Percentiles rank a stretch among this genome's conserved stretches.
Conservation (phyloP, 2,888 invertebrate species). For the Melanostoma scalare region DNA sequence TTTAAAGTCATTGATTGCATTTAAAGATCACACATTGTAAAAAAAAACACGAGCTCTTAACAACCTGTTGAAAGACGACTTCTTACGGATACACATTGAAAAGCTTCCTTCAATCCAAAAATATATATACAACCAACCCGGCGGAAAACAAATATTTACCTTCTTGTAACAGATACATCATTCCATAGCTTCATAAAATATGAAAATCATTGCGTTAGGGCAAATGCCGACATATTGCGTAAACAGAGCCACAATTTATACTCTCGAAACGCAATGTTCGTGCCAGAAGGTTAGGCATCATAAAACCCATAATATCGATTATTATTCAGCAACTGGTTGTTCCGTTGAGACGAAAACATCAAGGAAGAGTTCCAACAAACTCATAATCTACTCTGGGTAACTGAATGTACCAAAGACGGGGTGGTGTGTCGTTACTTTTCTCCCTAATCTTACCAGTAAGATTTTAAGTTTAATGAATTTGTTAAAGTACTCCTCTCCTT, state of each 20-base stretch:
- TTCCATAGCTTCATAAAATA: constrained; percentile 9
- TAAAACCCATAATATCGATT: constrained; percentile 8
- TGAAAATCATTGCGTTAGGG: constrained; percentile 18
- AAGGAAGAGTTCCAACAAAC: constrained; percentile 11
- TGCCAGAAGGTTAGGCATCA: constrained; percentile 11
- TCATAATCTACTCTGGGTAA: constrained; percentile 30
- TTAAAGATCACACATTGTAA: too few species aligned
- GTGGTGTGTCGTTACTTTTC: constrained; percentile 2
- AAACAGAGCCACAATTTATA: constrained; percentile 5
- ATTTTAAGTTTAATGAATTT: constrained; percentile 22
- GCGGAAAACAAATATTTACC: constrained; percentile 53
- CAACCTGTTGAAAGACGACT: too few species aligned
- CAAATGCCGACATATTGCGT: constrained; percentile 20
- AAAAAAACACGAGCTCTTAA: too few species aligned
- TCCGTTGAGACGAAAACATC: not conserved
- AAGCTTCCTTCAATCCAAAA: constrained; percentile 23
- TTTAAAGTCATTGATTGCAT: too few species aligned
- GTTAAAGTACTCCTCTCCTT: not conserved
- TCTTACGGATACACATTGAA: not conserved
- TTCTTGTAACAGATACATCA: constrained; percentile 33
- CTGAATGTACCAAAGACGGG: constrained; percentile 26
- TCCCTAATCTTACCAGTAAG: constrained; percentile 12
- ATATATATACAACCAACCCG: constrained; percentile 40
- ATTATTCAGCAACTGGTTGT: constrained; percentile 24
- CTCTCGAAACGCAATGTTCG: constrained; percentile 12